Percentiles rank a stretch among this genome's conserved stretches.
These are phyloP conservation scores for Eueides isabella DNA, from an alignment of 1,140 invertebrate genomes.

Conservation along the genomic window DNA sequence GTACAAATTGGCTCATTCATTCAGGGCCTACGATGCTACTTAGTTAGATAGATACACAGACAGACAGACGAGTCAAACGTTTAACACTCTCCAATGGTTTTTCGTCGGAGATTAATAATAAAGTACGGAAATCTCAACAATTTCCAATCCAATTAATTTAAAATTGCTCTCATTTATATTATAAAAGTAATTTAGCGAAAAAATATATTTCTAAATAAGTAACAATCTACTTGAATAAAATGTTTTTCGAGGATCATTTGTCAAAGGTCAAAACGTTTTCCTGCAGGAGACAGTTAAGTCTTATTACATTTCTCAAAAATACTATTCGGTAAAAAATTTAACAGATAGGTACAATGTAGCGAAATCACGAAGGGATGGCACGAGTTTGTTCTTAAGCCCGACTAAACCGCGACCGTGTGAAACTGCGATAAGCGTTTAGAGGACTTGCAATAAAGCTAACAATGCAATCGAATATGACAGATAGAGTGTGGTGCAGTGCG, in stretches of 20 bases:
- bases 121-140: not conserved
- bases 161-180: not conserved
- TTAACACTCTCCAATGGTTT: too few species aligned
- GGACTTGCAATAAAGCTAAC: conserved; percentile 7
- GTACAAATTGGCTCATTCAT: too few species aligned
- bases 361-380: not conserved
- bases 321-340: not conserved
- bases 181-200: not conserved
- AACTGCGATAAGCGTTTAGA: conserved; percentile 4
- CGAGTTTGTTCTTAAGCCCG: conserved; percentile 1
- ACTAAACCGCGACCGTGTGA: conserved; percentile 1
- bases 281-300: not conserved
- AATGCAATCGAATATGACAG: conserved; percentile 23
- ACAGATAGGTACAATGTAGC: not conserved
- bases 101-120: too few species aligned
- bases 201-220: not conserved
- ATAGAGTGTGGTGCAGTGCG: conserved; percentile 34
- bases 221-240: not conserved
- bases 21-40: too few species aligned
- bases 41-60: too few species aligned
- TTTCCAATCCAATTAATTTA: not conserved
- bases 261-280: too few species aligned
- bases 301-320: not conserved
- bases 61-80: too few species aligned
- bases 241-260: too few species aligned